Conservation (phyloP, 2,113 vertebrate genomes). For the Galemys pyrenaicus region DNA sequence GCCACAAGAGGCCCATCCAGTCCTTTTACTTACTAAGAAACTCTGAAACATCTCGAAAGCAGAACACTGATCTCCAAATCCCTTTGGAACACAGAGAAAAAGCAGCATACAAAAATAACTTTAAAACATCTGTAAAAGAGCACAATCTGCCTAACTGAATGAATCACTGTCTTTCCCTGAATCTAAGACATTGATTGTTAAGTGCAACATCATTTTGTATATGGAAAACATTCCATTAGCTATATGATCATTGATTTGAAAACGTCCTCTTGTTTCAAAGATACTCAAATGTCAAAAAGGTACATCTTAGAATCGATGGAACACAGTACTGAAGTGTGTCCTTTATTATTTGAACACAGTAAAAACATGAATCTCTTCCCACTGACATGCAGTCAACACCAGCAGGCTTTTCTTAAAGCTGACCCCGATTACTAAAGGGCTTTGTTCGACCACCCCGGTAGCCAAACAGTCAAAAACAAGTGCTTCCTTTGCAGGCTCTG, state of each 20-base stretch:
- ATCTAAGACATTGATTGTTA: constrained; percentile 13
- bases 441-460: neutral
- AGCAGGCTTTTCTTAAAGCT: neutral
- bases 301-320: neutral
- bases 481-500: neutral
- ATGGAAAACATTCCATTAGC: neutral
- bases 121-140: constrained; percentile 42
- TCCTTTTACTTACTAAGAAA: neutral
- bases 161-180: neutral
- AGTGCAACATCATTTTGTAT: neutral
- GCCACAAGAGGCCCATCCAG: neutral
- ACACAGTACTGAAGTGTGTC: neutral
- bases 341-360: neutral
- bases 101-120: constrained; percentile 61
- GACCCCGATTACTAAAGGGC: neutral
- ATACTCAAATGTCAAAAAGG: neutral
- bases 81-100: constrained; percentile 1
- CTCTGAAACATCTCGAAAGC: neutral
- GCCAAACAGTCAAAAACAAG: constrained; percentile 10
- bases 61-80: neutral
- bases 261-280: neutral
- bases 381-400: neutral
- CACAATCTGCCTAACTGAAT: neutral
- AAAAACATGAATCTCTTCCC: constrained; percentile 4
- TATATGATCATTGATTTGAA: neutral